These are phyloP conservation scores for Diglossa brunneiventris DNA, from an alignment of 2,113 vertebrate genomes.

Conservation along the genomic window DNA sequence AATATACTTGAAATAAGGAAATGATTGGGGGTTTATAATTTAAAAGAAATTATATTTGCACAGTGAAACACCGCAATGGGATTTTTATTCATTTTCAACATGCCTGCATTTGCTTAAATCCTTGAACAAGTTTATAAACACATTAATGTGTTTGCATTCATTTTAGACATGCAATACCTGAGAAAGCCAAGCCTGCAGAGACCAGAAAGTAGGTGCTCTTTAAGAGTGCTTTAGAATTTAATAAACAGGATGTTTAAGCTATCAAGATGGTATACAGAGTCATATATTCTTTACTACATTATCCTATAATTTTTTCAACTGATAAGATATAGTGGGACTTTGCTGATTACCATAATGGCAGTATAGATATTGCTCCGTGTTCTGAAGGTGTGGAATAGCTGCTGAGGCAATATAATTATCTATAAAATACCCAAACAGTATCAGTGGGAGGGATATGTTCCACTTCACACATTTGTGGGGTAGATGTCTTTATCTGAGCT, in stretches of 20 bases:
- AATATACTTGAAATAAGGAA: conserved; percentile 8
- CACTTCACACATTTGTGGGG: not conserved
- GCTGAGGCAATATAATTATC: conserved; percentile 38
- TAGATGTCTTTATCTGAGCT: conserved; percentile 32
- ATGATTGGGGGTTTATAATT: not conserved
- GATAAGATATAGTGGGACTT: not conserved
- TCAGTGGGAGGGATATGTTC: conserved; percentile 27
- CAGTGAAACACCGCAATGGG: not conserved
- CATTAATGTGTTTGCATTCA: not conserved
- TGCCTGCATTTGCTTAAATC: not conserved
- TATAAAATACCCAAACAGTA: conserved; percentile 8
- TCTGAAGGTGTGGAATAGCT: conserved; percentile 13
- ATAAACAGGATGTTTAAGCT: not conserved
- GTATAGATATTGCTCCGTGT: not conserved
- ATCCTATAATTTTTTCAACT: not conserved
- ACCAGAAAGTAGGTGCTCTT: not conserved
- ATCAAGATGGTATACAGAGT: not conserved
- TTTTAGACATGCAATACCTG: not conserved
- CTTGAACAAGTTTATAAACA: conserved; percentile 26
- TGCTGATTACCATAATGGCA: conserved; percentile 6
- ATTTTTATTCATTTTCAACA: conserved; percentile 6
- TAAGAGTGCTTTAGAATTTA: not conserved
- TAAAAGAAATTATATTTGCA: conserved; percentile 13
- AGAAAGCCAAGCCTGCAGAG: not conserved
- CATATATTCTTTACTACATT: conserved; percentile 1